Conservation (phyloP, 37 sponge, comb jelly and placozoan genomes). For the Hormiphora californensis region DNA sequence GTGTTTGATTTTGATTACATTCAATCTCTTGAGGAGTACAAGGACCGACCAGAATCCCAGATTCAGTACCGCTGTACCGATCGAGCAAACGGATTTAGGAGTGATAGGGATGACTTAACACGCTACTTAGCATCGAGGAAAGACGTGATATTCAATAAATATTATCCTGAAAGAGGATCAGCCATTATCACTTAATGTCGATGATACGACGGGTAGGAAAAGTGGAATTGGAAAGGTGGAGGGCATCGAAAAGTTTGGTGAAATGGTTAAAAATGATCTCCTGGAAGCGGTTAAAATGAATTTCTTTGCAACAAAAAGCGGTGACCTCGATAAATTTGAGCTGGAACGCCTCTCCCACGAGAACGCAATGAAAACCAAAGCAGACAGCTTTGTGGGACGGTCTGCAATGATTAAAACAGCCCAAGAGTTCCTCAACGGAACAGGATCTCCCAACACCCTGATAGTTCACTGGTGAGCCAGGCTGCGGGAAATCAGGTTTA, state of each 20-base stretch:
- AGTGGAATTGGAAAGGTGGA: neutral
- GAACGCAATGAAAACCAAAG: constrained; percentile 34
- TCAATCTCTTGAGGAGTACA: no score
- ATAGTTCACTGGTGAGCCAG: constrained; percentile 43
- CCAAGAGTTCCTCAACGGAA: neutral
- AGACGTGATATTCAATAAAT: no score
- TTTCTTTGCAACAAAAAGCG: neutral
- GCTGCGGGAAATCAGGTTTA: constrained; percentile 41
- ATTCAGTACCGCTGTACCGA: no score
- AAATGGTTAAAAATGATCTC: constrained; percentile 1
- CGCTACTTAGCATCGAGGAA: no score
- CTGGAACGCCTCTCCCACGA: constrained; percentile 14
- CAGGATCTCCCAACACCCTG: neutral
- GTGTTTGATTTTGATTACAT: constrained; percentile 51
- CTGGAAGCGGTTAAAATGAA: constrained; percentile 30
- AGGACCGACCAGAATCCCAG: no score
- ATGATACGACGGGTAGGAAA: no score
- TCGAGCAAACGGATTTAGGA: no score
- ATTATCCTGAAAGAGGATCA: no score
- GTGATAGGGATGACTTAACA: no score
- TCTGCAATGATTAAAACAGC: neutral
- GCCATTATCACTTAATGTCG: no score
- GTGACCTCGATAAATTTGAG: neutral
- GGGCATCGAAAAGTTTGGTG: neutral
- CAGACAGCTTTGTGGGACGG: constrained; percentile 18